phyloP scores from a whole-genome alignment of 2,113 vertebrate species.

The Dromiciops gliroides region DNA sequence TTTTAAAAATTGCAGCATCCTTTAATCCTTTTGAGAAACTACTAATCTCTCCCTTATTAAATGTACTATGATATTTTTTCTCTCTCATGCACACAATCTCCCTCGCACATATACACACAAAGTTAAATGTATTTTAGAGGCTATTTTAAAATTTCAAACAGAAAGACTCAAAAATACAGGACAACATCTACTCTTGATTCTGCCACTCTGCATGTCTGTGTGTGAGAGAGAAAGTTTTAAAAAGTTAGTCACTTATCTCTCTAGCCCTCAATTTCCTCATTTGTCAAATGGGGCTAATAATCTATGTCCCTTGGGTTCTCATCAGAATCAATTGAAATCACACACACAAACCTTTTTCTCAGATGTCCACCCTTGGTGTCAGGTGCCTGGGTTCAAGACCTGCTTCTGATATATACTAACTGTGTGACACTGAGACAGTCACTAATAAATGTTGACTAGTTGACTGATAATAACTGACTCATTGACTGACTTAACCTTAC shows the following conservation, averaged over 20 bases:
- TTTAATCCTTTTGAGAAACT: neutral
- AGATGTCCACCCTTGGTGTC: neutral
- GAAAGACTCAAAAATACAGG: neutral
- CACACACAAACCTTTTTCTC: neutral
- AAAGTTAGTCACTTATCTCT: neutral
- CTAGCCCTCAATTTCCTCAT: neutral
- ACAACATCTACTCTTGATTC: neutral
- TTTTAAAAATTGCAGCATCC: neutral
- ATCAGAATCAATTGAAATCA: neutral
- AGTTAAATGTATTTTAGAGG: neutral
- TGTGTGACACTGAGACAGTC: neutral
- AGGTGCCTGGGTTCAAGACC: neutral
- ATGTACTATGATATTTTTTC: neutral
- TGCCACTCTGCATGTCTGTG: neutral
- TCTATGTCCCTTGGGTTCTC: neutral
- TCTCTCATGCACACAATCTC: neutral
- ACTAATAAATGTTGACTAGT: neutral
- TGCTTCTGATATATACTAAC: neutral
- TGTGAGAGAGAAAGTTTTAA: neutral
- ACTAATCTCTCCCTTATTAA: neutral
- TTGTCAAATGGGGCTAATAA: neutral
- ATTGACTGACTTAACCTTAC: neutral
- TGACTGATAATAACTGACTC: neutral
- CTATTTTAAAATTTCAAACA: neutral
- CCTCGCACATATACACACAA: neutral